phyloP scores from a whole-genome alignment of 92 coral and sea anemone species.

The Zoanthus sociatus region DNA sequence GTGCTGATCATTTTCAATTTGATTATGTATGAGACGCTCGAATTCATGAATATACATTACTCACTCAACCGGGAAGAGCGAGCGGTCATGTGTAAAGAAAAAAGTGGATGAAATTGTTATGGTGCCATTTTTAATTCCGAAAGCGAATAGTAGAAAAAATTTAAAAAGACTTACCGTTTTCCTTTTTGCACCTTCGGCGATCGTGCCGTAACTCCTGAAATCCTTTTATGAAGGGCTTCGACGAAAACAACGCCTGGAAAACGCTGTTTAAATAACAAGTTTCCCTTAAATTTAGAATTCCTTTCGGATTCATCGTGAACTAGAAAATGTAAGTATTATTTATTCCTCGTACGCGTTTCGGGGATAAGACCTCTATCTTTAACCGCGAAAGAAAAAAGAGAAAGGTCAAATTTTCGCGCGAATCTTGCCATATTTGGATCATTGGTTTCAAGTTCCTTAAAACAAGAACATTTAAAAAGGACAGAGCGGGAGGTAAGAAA shows the following conservation, averaged over 20 bases:
- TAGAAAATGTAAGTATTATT: too few relatives aligned
- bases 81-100: constrained; percentile 38
- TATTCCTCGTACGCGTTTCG: too few relatives aligned
- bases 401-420: constrained; percentile 3
- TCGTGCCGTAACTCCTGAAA: neutral
- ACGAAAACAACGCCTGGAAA: constrained; percentile 10
- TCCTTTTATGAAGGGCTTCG: neutral
- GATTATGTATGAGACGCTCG: constrained; percentile 42
- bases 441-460: constrained; percentile 11
- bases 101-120: constrained; percentile 34
- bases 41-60: constrained; percentile 39
- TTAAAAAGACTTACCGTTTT: constrained; percentile 19
- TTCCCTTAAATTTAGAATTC: constrained; percentile 5
- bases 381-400: constrained; percentile 1
- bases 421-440: constrained; percentile 18
- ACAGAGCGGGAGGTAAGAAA: constrained; percentile 18
- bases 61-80: constrained; percentile 49
- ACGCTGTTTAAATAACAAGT: constrained; percentile 32
- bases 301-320: neutral
- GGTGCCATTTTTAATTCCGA: constrained; percentile 37
- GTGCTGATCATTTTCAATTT: constrained; percentile 43
- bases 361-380: neutral
- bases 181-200: constrained; percentile 27
- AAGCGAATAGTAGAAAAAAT: constrained; percentile 27
- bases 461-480: constrained; percentile 11